Conservation (phyloP, 1,140 invertebrate species). For the Parapsyche elsis region DNA sequence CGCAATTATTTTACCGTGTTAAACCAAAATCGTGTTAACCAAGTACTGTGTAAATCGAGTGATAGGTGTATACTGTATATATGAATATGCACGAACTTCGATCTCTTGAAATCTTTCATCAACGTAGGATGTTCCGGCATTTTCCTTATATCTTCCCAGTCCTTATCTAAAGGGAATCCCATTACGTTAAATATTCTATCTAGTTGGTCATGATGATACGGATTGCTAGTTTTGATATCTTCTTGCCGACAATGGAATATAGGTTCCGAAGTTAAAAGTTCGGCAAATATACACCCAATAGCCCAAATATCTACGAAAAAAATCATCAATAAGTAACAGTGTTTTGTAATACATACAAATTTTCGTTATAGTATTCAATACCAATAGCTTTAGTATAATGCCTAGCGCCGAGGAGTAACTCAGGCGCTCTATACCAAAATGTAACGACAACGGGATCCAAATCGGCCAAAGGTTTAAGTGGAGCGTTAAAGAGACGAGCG, state of each 20-base stretch:
- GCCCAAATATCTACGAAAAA: slow-evolving; percentile 96
- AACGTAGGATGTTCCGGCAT: slow-evolving; percentile 99
- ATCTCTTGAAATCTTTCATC: slow-evolving; percentile 96
- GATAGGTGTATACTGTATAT: too few relatives aligned
- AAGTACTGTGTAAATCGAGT: too few relatives aligned
- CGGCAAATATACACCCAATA: slow-evolving; percentile 99
- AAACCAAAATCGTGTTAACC: too few relatives aligned
- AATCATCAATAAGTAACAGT: slow-evolving; percentile 12
- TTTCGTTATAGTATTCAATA: slow-evolving; percentile 60
- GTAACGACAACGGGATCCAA: slow-evolving; percentile 99
- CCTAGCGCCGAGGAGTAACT: slow-evolving; percentile 93
- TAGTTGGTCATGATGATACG: slow-evolving; percentile 99
- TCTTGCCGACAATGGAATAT: slow-evolving; percentile 99
- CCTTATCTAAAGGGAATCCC: slow-evolving; percentile 98
- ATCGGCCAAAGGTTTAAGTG: slow-evolving; percentile 96
- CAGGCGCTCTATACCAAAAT: slow-evolving; percentile 99
- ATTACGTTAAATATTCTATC: slow-evolving; percentile 99
- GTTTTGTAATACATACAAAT: slow-evolving; percentile 4
- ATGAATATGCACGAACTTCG: slow-evolving; percentile 75
- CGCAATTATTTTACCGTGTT: too few relatives aligned
- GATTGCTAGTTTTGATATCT: slow-evolving; percentile 99
- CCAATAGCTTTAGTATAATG: slow-evolving; percentile 99
- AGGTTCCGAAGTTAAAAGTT: slow-evolving; percentile 96
- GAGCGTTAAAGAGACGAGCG: slow-evolving; percentile 98
- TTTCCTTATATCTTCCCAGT: slow-evolving; percentile 99